Base-by-base conservation (phyloP, 2,888 invertebrate species). In the Operophtera brumata region DNA sequence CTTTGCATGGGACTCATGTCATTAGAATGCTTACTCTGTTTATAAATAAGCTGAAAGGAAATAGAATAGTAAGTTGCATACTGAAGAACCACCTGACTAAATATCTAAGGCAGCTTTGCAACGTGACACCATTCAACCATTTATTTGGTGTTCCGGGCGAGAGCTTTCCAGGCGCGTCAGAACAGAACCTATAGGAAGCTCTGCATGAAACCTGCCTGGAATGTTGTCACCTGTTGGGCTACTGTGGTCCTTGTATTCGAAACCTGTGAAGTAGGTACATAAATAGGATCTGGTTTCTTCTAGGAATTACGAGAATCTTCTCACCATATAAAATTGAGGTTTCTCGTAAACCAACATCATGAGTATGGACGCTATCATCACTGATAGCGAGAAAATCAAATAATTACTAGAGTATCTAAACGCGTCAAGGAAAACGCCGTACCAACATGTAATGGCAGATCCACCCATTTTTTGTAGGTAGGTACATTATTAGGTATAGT, bases 271-370 rank as follows among this genome's bases (percentile, higher is more conserved):
- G n/a, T n/a, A n/a, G n/a, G n/a, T n/a, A n/a, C n/a, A n/a, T n/a
- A n/a, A n/a, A n/a, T n/a, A 20, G 20, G 20, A 4, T 20, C 20
- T 20, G 4, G 20, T 20, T 4, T 20, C 20, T 20, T 20, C 20
- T 20, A 20, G 20, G 20, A 20, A 20, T 20, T 20, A 20, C 20
- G n/a, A n/a, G n/a, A 20, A 20, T 3, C 20, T 3, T 20, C 46
- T 47, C 67, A 84, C 85, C 81, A 85, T 84, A 62, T 82, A 80
- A 65, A 84, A 69, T 62, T 69, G 66, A 14, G 83, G 80, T 59
- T 78, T 84, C 67, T 86, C 86, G 46, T 77, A 83, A 47, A 83
- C 67, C 83, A 82, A 85, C 35, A 83, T 55, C 44, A 77, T 69
- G 35, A 84, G 43, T 57, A 83, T 59, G 8, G 82, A 80, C 1